A percentile compares a stretch with the other conserved stretches of the same genome.
Conservation (phyloP, 2,888 invertebrate species). For the Idaea biselata region DNA sequence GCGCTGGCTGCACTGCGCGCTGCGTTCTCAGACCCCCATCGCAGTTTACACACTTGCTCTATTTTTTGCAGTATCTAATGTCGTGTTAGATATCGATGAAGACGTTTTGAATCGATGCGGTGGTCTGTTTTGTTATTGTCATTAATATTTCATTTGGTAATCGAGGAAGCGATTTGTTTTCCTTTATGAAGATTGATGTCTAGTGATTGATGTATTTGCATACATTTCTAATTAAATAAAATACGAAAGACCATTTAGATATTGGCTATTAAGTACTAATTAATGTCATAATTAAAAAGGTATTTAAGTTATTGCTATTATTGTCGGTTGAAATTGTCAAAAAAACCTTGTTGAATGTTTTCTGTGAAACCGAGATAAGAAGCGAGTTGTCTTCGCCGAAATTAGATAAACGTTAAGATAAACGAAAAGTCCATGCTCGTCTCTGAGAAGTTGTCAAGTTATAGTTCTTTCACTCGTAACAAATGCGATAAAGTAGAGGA, state of each 20-base stretch:
- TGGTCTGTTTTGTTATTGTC: conserved; percentile 48
- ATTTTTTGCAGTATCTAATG: conserved; percentile 53
- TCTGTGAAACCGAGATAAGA: conserved; percentile 62
- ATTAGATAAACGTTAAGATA: conserved; percentile 69
- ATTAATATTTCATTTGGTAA: neutral
- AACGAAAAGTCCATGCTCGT: conserved; percentile 20
- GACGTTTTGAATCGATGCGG: conserved; percentile 48
- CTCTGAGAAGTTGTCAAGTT: neutral
- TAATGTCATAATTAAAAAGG: neutral
- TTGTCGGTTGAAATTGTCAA: conserved; percentile 31
- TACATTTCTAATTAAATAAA: neutral
- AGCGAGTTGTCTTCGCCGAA: conserved; percentile 65
- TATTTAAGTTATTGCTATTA: conserved; percentile 11
- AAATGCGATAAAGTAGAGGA: neutral
- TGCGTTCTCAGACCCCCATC: conserved; percentile 30
- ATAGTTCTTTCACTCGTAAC: neutral
- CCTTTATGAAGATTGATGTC: conserved; percentile 17
- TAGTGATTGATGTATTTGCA: neutral
- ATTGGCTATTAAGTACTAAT: neutral
- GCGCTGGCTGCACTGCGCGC: neutral
- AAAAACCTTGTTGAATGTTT: conserved; percentile 19
- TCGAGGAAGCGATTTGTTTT: neutral
- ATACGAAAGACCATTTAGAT: neutral
- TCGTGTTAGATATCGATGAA: conserved; percentile 33
- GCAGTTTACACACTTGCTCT: conserved; percentile 35